Conservation (phyloP, 2,888 invertebrate genomes). For the Lycia hirtaria region DNA sequence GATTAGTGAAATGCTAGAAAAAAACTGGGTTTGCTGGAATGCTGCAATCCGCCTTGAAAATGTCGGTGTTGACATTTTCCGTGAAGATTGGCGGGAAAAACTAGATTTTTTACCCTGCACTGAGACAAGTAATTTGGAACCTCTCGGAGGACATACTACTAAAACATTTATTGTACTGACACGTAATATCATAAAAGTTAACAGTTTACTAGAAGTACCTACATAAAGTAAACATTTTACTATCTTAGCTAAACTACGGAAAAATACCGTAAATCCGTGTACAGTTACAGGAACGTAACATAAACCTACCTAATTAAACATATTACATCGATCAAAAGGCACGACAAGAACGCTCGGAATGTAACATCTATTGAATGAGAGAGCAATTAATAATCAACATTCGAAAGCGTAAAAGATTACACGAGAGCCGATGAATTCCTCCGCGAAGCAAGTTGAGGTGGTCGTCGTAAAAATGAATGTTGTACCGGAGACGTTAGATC, state of each 20-base stretch:
- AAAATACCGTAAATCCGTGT: conserved; percentile 16
- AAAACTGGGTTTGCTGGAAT: too few relatives aligned
- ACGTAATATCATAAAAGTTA: too few relatives aligned
- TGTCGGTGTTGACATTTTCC: too few relatives aligned
- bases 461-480: conserved; percentile 33
- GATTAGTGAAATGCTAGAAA: too few relatives aligned
- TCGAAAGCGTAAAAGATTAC: conserved; percentile 80
- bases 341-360: conserved; percentile 69
- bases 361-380: conserved; percentile 73
- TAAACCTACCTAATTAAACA: conserved; percentile 47
- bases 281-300: conserved; percentile 33
- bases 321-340: conserved; percentile 59
- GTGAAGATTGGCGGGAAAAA: too few relatives aligned
- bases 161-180: too few relatives aligned
- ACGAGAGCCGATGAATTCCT: conserved; percentile 74
- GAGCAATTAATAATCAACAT: conserved; percentile 79
- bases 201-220: too few relatives aligned
- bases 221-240: too few relatives aligned
- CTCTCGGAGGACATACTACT: too few relatives aligned
- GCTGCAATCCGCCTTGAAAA: too few relatives aligned
- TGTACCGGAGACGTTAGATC: conserved; percentile 21
- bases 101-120: too few relatives aligned
- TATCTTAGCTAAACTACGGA: neutral
- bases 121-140: too few relatives aligned
- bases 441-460: conserved; percentile 46